These are phyloP conservation scores for Takifugu rubripes DNA, from an alignment of 2,797 vertebrate genomes.

Conservation along the genomic window DNA sequence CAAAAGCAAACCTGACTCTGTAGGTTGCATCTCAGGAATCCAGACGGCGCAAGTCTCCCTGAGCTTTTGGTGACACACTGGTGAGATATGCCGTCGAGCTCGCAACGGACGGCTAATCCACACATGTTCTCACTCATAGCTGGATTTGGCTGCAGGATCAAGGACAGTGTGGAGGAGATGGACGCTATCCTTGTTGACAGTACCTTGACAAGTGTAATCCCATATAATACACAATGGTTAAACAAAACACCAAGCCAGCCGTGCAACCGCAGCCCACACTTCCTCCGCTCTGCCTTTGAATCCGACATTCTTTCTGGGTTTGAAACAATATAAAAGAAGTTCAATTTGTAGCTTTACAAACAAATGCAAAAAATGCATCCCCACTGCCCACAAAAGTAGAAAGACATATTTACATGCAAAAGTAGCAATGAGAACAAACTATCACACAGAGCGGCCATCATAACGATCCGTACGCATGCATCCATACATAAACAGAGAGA, in stretches of 20 bases:
- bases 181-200: slow-evolving; percentile 81
- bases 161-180: slow-evolving; percentile 75
- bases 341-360: slow-evolving; percentile 60
- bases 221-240: slow-evolving; percentile 71
- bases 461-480: slow-evolving; percentile 32
- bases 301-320: slow-evolving; percentile 60
- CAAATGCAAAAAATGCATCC: slow-evolving; percentile 57
- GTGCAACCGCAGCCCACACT: slow-evolving; percentile 70
- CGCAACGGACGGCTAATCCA: slow-evolving; percentile 64
- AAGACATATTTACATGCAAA: slow-evolving; percentile 45
- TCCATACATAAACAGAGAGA: slow-evolving; percentile 35
- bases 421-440: slow-evolving; percentile 42
- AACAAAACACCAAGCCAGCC: slow-evolving; percentile 72
- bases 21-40: slow-evolving; percentile 58
- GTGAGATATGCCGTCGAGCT: slow-evolving; percentile 56
- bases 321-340: slow-evolving; percentile 67
- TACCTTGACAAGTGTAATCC: slow-evolving; percentile 81
- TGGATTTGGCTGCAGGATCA: slow-evolving; percentile 71
- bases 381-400: slow-evolving; percentile 21
- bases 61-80: slow-evolving; percentile 52
- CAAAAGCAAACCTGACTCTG: slow-evolving; percentile 56
- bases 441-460: slow-evolving; percentile 37
- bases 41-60: slow-evolving; percentile 26
- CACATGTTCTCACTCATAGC: slow-evolving; percentile 77
- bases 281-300: slow-evolving; percentile 69